Base-by-base conservation (phyloP, 1,140 invertebrate species). In the Grapholita molesta region DNA sequence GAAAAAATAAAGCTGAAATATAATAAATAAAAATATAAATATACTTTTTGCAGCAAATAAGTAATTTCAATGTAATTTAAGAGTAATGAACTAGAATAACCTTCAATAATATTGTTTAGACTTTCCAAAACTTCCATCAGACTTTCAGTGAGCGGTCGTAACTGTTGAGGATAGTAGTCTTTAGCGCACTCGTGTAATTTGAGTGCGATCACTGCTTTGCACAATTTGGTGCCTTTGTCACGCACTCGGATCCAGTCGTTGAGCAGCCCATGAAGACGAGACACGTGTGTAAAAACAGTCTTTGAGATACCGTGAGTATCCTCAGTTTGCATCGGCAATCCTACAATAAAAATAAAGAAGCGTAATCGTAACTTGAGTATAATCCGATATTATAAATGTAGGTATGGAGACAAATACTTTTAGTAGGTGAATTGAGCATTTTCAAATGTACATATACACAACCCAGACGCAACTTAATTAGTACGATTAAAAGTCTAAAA, bases 121-220 rank as follows among this genome's bases (percentile, higher is more conserved):
- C 69, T 67, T 68, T 83, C 74, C 38, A 78, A 66, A 25, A 75
- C 72, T 66, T 90, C 82, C 24, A 86, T 25, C 11, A 92, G 70
- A 48, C 73, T 73, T 6, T 86, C 80, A 33, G 74, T 85, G 0
- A 89, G 64, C 25, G 77, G 70, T 71, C 76, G 73, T 4, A 87
- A 53, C 69, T 88, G 82, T 21, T 79, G 70, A 21, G 90, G 90
- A 72, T 82, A 92, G 52, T 89, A 88, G 38, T 84, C 81, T 73
- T 83, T 77, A 7, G 78, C 68, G 72, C 70, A 83, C 69, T 90
- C 86, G 71, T 91, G 73, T 23, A 92, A 72, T 38, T 89, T 92
- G 35, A 90, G 67, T 21, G 81, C 71, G 21, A 74, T 75, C 64
- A 92, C 76, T 1, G 77, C 72, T 69, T 75, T 82, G 55, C 83